Conservation (phyloP, 64 coral and sea anemone species). For the Exaiptasia diaphana region DNA sequence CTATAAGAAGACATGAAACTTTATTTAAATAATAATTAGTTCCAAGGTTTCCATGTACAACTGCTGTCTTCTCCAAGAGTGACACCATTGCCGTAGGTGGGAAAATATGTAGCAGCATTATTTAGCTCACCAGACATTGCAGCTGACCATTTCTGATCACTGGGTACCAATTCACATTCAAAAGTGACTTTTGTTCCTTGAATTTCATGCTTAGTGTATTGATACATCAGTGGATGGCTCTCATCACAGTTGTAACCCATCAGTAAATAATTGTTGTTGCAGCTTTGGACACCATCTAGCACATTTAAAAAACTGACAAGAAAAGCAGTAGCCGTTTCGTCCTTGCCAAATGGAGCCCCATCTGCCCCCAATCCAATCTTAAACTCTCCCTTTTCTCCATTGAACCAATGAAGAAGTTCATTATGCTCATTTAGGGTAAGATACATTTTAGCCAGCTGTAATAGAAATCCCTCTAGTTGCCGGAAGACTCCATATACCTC, state of each 20-base stretch:
- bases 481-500: neutral
- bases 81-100: too few relatives aligned
- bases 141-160: too few relatives aligned
- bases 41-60: too few relatives aligned
- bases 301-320: constrained; percentile 49
- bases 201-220: constrained; percentile 27
- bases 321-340: constrained; percentile 40
- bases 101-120: too few relatives aligned
- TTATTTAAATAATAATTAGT: too few relatives aligned
- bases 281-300: constrained; percentile 35
- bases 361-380: constrained; percentile 32
- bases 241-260: constrained; percentile 46
- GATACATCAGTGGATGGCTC: constrained; percentile 14
- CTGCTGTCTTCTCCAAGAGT: too few relatives aligned
- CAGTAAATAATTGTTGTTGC: constrained; percentile 44
- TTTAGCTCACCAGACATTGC: too few relatives aligned
- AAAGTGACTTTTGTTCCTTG: constrained; percentile 4
- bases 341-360: constrained; percentile 57
- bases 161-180: too few relatives aligned
- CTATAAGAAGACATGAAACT: too few relatives aligned
- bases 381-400: neutral
- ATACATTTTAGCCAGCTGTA: neutral
- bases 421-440: neutral
- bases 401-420: constrained; percentile 31
- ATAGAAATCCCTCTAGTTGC: neutral